Percentiles rank a stretch among this genome's conserved stretches.
These are phyloP conservation scores for Aplocera efformata DNA, from an alignment of 2,888 invertebrate species.

Conservation along the genomic window DNA sequence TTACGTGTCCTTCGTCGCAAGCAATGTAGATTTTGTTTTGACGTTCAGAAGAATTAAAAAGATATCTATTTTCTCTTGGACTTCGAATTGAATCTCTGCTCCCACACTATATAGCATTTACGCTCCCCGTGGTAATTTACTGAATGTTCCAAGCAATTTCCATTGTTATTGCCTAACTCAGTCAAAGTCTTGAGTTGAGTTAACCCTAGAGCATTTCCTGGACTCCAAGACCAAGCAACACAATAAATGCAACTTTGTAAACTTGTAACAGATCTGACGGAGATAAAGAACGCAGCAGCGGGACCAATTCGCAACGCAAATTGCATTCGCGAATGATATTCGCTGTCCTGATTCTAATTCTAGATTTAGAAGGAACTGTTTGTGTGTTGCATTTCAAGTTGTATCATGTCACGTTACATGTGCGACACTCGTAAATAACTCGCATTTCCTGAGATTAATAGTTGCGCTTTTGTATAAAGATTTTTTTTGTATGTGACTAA, in stretches of 20 bases:
- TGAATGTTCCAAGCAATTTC: slow-evolving; percentile 1
- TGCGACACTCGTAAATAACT: neutral
- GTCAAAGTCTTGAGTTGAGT: slow-evolving; percentile 18
- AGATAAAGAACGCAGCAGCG: slow-evolving; percentile 20
- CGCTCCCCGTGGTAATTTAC: neutral
- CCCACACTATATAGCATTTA: neutral
- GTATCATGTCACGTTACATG: neutral
- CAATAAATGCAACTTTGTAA: slow-evolving; percentile 17
- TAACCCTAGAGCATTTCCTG: neutral
- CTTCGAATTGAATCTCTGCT: too few species aligned
- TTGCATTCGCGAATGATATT: slow-evolving; percentile 19
- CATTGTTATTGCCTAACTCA: slow-evolving; percentile 10
- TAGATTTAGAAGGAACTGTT: slow-evolving; percentile 13
- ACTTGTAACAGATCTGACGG: slow-evolving; percentile 7
- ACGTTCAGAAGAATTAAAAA: too few species aligned
- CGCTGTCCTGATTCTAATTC: slow-evolving; percentile 17
- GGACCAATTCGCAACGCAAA: slow-evolving; percentile 21
- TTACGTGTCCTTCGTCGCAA: too few species aligned
- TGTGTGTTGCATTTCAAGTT: slow-evolving; percentile 7
- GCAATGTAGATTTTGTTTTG: too few species aligned
- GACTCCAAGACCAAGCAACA: slow-evolving; percentile 3
- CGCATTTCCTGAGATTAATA: neutral
- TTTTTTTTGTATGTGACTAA: too few species aligned
- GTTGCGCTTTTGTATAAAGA: too few species aligned
- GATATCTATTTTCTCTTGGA: too few species aligned